Evolutionary conservation across 2,797 vertebrate species (phyloP).

Genomic region (Clarias pachynema): DNA sequence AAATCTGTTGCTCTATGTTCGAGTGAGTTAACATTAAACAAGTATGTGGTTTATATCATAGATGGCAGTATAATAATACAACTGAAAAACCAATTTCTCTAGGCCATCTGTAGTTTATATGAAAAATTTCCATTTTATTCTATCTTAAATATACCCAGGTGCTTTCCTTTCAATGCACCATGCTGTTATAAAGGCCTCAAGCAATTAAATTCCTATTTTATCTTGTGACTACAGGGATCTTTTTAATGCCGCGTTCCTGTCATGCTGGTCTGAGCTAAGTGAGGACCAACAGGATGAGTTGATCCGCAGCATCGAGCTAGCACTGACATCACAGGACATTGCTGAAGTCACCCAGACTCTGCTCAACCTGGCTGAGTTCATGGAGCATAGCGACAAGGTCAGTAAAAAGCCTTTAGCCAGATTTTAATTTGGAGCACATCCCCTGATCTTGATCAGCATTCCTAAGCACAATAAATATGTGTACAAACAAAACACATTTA

Average conservation of each 20-base stretch:
- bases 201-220: neutral
- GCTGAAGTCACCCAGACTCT: conserved; percentile 98
- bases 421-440: neutral
- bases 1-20: neutral
- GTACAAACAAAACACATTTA: neutral
- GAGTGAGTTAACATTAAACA: neutral
- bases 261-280: conserved; percentile 97
- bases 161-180: neutral
- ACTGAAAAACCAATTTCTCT: neutral
- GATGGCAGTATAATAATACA: neutral
- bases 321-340: conserved; percentile 96
- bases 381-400: conserved; percentile 99
- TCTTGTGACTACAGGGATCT: conserved; percentile 81
- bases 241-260: conserved; percentile 97
- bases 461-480: neutral
- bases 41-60: neutral
- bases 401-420: neutral
- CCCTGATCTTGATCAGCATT: neutral
- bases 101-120: neutral
- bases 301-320: conserved; percentile 95
- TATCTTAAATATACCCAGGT: neutral
- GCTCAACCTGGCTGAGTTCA: conserved; percentile 96
- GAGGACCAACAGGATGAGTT: conserved; percentile 98
- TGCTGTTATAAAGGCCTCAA: neutral
- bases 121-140: neutral